These are phyloP conservation scores for Platyscapa corneri DNA, from an alignment of 1,140 invertebrate genomes.

Conservation along the genomic window DNA sequence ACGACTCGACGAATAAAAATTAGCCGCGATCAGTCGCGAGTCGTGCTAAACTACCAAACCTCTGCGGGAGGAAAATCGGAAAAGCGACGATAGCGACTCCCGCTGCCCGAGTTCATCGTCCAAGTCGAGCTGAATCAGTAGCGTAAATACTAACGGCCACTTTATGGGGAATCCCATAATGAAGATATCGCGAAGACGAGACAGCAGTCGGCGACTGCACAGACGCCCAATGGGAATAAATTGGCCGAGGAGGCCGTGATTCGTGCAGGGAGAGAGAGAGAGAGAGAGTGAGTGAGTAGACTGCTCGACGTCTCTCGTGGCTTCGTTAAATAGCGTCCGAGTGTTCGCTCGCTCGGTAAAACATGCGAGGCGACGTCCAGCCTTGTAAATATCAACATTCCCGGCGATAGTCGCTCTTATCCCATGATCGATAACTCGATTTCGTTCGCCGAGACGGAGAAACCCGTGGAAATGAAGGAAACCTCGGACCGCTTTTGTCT, in stretches of 20 bases:
- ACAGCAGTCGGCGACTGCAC: neutral
- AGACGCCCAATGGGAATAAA: neutral
- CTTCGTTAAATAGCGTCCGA: neutral
- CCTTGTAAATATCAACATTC: neutral
- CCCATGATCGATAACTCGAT: neutral
- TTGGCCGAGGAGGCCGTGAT: neutral
- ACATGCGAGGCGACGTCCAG: neutral
- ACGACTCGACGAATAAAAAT: too few species aligned
- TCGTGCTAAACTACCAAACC: too few species aligned
- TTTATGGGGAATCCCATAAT: neutral
- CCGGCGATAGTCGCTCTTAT: neutral
- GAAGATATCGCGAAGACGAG: neutral
- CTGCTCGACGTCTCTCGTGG: neutral
- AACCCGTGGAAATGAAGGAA: neutral
- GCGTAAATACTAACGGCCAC: neutral
- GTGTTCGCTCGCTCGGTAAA: neutral
- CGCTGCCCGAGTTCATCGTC: neutral
- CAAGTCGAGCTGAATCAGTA: neutral
- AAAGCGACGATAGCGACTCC: too few species aligned
- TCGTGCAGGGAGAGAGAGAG: neutral
- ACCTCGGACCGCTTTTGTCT: neutral
- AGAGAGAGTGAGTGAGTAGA: neutral
- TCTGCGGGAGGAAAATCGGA: too few species aligned
- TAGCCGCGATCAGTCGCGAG: too few species aligned
- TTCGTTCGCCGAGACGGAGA: neutral